These are phyloP conservation scores for Apeira syringaria DNA, from an alignment of 2,888 invertebrate genomes.

Conservation along the genomic window DNA sequence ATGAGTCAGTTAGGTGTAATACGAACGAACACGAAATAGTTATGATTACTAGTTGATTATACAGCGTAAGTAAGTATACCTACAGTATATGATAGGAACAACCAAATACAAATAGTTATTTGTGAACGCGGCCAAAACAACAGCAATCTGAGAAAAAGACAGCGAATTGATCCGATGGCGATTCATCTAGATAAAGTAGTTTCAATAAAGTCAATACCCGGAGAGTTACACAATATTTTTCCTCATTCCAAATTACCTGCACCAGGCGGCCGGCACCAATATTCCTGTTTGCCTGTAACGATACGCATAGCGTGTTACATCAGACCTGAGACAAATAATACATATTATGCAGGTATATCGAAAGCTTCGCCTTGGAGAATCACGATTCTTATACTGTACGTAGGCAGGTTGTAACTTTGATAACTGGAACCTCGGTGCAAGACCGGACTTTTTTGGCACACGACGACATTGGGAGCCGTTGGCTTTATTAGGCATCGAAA, in stretches of 20 bases:
- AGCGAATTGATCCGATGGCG: neutral
- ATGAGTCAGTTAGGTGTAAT: too few species aligned
- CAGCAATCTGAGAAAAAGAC: neutral
- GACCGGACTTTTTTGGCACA: slow-evolving; percentile 60
- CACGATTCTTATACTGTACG: slow-evolving; percentile 47
- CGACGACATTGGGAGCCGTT: slow-evolving; percentile 55
- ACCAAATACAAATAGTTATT: too few species aligned
- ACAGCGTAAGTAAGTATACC: too few species aligned
- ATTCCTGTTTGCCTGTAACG: slow-evolving; percentile 38
- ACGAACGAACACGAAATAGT: too few species aligned
- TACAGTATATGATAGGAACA: too few species aligned
- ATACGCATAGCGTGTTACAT: slow-evolving; percentile 40
- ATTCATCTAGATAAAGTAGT: neutral
- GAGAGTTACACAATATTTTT: slow-evolving; percentile 7
- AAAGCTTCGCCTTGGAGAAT: slow-evolving; percentile 55
- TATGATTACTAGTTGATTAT: too few species aligned
- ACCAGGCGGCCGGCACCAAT: slow-evolving; percentile 19
- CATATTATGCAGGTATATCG: slow-evolving; percentile 56
- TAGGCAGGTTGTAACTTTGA: too few species aligned
- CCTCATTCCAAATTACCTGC: slow-evolving; percentile 2
- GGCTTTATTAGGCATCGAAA: slow-evolving; percentile 50
- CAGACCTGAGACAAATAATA: slow-evolving; percentile 44
- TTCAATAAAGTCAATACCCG: neutral
- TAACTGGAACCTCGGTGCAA: slow-evolving; percentile 39
- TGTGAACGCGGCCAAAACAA: neutral